phyloP scores from a whole-genome alignment of 2,888 invertebrate genomes.

The Subacronicta megacephala region DNA sequence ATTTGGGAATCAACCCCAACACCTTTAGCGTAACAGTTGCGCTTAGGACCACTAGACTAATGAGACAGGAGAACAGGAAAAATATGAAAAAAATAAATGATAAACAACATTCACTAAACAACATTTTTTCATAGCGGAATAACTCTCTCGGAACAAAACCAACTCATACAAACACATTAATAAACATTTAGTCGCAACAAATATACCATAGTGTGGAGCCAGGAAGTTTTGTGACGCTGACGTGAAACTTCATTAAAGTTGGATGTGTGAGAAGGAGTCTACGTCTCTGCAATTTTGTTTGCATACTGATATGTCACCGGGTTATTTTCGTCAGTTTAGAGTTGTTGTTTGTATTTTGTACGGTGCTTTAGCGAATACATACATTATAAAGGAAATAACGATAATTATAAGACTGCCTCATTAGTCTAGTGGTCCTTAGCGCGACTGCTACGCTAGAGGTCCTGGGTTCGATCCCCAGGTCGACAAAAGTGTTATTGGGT shows the following conservation, averaged over 20 bases:
- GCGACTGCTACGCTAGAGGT: no score
- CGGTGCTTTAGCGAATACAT: neutral
- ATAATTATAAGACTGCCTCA: no score
- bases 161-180: conserved; percentile 58
- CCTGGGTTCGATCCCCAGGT: no score
- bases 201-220: conserved; percentile 58
- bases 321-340: conserved; percentile 30
- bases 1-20: no score
- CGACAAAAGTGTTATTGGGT: no score
- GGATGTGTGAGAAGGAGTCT: conserved; percentile 19
- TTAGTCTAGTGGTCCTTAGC: no score
- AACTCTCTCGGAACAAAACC: conserved; percentile 36
- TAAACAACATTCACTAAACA: neutral
- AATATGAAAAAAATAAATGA: no score
- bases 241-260: conserved; percentile 44
- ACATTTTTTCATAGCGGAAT: conserved; percentile 14
- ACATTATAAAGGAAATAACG: no score
- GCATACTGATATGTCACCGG: conserved; percentile 27
- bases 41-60: no score
- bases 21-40: no score
- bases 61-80: no score
- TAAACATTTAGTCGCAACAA: conserved; percentile 65
- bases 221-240: conserved; percentile 35
- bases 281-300: conserved; percentile 29
- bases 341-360: conserved; percentile 19